phyloP scores from a whole-genome alignment of 2,888 invertebrate species.

The Cerceris ruficornis region DNA sequence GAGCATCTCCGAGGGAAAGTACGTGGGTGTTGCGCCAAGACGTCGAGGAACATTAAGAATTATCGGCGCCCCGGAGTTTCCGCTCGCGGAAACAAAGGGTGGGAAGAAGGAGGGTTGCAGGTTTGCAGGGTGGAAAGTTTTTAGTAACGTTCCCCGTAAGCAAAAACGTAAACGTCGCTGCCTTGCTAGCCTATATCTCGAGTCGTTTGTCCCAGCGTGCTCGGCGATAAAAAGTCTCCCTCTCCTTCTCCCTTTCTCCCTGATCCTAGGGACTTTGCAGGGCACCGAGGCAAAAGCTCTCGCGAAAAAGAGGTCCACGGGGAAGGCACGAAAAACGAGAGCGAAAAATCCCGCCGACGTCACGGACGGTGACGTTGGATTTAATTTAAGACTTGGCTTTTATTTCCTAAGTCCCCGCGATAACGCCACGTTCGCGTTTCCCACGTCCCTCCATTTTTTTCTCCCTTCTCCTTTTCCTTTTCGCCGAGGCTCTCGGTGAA shows the following conservation, averaged over 20 bases:
- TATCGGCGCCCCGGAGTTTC: constrained; percentile 24
- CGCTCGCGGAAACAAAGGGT: constrained; percentile 14
- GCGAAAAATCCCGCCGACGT: constrained; percentile 6
- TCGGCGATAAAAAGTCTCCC: constrained; percentile 31
- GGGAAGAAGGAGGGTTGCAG: constrained; percentile 8
- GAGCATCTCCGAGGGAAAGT: too few relatives aligned
- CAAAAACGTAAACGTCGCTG: constrained; percentile 35
- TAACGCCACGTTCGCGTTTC: constrained; percentile 13
- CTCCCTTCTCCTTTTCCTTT: too few relatives aligned
- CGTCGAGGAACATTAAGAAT: constrained; percentile 11
- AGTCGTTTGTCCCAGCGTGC: constrained; percentile 1
- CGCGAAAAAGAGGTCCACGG: constrained; percentile 10
- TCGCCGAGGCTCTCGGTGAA: background rate
- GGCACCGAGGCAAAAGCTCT: constrained; percentile 21
- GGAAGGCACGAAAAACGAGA: constrained; percentile 7
- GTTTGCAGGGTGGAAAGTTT: constrained; percentile 44
- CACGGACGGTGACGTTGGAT: constrained; percentile 22
- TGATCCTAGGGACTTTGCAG: constrained; percentile 25
- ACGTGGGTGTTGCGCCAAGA: background rate
- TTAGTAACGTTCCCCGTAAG: constrained; percentile 39
- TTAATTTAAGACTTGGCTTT: constrained; percentile 35
- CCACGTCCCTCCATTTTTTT: background rate
- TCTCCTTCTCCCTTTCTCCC: background rate
- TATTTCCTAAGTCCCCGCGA: constrained; percentile 25
- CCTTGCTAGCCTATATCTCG: constrained; percentile 23